phyloP scores from a whole-genome alignment of 2,113 vertebrate genomes.

The Anser cygnoides region DNA sequence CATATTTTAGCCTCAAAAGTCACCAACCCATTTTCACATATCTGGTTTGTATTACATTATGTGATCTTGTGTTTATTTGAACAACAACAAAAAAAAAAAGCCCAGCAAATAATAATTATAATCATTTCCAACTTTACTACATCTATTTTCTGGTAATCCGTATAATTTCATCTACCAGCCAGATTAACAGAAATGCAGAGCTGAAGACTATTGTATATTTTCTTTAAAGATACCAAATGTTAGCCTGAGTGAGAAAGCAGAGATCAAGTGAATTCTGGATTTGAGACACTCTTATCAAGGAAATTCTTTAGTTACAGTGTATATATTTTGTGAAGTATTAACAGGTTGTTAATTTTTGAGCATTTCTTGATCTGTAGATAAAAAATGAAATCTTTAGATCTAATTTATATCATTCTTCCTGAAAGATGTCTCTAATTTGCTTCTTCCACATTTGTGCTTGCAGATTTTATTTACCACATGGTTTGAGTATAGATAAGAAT shows the following conservation, averaged over 20 bases:
- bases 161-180: not conserved
- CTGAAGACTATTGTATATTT: not conserved
- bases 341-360: not conserved
- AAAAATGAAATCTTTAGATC: not conserved
- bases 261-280: not conserved
- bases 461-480: slow-evolving; percentile 97
- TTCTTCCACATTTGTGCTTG: slow-evolving; percentile 32
- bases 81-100: not conserved
- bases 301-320: not conserved
- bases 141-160: not conserved
- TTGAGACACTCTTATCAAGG: not conserved
- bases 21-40: not conserved
- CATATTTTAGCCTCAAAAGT: not conserved
- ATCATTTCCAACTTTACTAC: not conserved
- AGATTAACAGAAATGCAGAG: not conserved
- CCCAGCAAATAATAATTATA: not conserved
- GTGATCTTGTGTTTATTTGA: not conserved
- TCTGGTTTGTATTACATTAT: not conserved
- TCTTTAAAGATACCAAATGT: not conserved
- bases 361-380: not conserved
- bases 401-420: not conserved
- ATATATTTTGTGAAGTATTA: not conserved
- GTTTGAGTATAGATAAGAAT: slow-evolving; percentile 87
- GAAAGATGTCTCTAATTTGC: not conserved
- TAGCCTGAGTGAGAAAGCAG: not conserved